Evolutionary conservation across 2,113 vertebrate genomes (phyloP).

Genomic region (Xiphias gladius): DNA sequence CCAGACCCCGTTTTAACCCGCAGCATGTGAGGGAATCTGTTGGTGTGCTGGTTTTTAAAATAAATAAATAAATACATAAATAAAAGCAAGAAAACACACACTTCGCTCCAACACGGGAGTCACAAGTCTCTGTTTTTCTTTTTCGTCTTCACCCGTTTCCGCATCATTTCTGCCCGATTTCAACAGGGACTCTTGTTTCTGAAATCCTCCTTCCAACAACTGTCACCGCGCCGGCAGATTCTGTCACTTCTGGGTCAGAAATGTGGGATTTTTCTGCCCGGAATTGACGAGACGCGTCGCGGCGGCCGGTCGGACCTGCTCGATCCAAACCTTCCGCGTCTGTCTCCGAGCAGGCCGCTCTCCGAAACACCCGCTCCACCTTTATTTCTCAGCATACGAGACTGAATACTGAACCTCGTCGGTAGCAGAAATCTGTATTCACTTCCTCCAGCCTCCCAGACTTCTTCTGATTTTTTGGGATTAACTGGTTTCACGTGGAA

Average conservation of each 20-base stretch:
- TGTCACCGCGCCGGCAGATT: not conserved
- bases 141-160: not conserved
- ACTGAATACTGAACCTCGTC: slow-evolving; percentile 16
- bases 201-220: not conserved
- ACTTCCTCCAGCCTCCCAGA: slow-evolving; percentile 19
- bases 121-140: too few relatives aligned
- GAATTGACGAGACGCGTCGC: not conserved
- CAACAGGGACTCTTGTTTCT: too few relatives aligned
- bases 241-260: not conserved
- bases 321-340: slow-evolving; percentile 6
- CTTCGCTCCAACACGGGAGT: not conserved
- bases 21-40: not conserved
- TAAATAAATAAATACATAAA: not conserved
- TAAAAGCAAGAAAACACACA: not conserved
- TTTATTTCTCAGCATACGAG: not conserved
- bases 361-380: not conserved
- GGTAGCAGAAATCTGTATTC: slow-evolving; percentile 34
- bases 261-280: not conserved
- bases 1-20: not conserved
- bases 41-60: not conserved
- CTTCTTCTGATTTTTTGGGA: slow-evolving; percentile 26
- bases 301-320: not conserved
- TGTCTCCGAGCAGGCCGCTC: not conserved
- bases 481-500: slow-evolving; percentile 53
- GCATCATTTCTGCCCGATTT: not conserved